Conservation (phyloP, 2,888 invertebrate genomes). For the Drosophila pseudotalamancana region DNA sequence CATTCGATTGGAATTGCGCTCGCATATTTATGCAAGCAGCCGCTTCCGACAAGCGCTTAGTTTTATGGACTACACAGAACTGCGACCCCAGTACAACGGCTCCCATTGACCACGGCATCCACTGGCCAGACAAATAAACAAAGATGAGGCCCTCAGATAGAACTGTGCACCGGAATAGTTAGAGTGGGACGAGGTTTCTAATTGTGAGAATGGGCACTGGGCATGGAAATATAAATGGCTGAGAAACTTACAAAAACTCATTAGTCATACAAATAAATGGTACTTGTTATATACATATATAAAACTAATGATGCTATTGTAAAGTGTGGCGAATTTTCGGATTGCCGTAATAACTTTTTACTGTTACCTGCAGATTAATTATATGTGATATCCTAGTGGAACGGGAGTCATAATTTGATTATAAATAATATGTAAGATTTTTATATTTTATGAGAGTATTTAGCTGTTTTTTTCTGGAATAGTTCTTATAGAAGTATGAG, state of each 20-base stretch:
- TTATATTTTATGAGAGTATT: no score
- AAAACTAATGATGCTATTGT: slow-evolving; percentile 25
- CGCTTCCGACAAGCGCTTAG: slow-evolving; percentile 51
- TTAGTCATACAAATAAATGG: slow-evolving; percentile 43
- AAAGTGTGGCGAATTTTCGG: neutral
- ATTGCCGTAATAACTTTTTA: neutral
- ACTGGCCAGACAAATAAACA: slow-evolving; percentile 52
- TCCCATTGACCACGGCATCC: slow-evolving; percentile 22
- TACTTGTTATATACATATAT: slow-evolving; percentile 15
- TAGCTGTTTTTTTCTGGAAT: no score
- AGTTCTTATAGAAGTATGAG: no score
- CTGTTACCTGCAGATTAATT: no score
- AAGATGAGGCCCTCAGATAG: slow-evolving; percentile 52
- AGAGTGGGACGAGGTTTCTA: slow-evolving; percentile 17
- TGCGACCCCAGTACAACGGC: slow-evolving; percentile 25
- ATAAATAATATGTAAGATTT: no score
- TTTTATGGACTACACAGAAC: slow-evolving; percentile 26
- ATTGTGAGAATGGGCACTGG: slow-evolving; percentile 36
- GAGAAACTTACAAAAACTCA: slow-evolving; percentile 22
- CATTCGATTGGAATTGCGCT: slow-evolving; percentile 70
- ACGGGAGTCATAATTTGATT: no score
- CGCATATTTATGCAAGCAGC: slow-evolving; percentile 52
- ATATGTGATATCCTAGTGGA: no score
- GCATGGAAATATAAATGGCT: slow-evolving; percentile 6
- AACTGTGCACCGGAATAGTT: slow-evolving; percentile 6